Evolutionary conservation across 2,797 vertebrate species (phyloP), one percentile per base, ranked within the genome.

Genomic region (Orestias chungarensis): DNA sequence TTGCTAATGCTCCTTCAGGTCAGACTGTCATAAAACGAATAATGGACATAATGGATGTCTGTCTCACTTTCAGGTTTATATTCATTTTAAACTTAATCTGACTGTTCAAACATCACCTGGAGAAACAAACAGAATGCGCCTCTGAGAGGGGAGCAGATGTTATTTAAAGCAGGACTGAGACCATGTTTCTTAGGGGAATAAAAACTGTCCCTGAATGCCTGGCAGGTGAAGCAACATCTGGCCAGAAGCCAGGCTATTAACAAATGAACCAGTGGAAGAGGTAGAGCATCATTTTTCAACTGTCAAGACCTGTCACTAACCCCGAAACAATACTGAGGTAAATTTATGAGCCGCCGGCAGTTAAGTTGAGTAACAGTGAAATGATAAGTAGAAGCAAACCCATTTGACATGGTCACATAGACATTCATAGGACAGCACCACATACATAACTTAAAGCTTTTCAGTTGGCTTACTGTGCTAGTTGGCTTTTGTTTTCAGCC

Each of bases 201-300:
- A 64, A 18, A 54, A 25, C 66, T 27, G 42, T 73, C 70, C 72
- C 78, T 75, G 33, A 40, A 68, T 75, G 64, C 59, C 81, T 78
- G 79, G 83, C 84, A 78, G 74, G 81, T 73, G 66, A 78, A 87
- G 89, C 64, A 55, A 82, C 76, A 67, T 78, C 84, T 89, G 88
- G 86, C 84, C 65, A 59, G 44, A 23, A 73, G 87, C 90, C 91
- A 92, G 78, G 78, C 83, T 89, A 90, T 91, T 90, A 92, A 89
- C 82, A 61, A 87, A 90, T 90, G 86, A 90, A 88, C 75, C 61
- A 11, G 71, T 23, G 42, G 81, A 83, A 89, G 82, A 88, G 70
- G 82, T 83, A 82, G 87, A 80, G 81, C 83, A 75, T 85, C 76
- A 79, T 86, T 91, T 87, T 82, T 73, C 85, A 85, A 85, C 83